These are phyloP conservation scores for Emmelina monodactyla DNA, from an alignment of 2,888 invertebrate species.

Conservation along the genomic window DNA sequence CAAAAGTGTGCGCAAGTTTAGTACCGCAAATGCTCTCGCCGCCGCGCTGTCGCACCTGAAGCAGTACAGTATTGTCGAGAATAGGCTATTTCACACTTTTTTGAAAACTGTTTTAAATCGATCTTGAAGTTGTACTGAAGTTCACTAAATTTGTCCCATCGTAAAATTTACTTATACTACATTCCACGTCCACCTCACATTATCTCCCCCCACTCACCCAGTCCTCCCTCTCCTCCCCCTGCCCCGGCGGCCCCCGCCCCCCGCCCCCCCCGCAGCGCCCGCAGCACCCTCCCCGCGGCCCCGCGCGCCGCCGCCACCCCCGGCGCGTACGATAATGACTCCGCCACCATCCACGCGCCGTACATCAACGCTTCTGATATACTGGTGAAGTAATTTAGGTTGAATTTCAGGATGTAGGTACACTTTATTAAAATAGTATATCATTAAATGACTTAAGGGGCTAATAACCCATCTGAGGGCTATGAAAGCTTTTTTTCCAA, in stretches of 20 bases:
- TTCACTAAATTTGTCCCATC: no score
- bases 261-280: slow-evolving; percentile 54
- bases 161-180: not conserved
- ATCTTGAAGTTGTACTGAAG: no score
- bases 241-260: slow-evolving; percentile 29
- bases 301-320: slow-evolving; percentile 75
- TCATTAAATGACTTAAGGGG: not conserved
- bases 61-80: no score
- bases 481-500: not conserved
- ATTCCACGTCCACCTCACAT: not conserved
- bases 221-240: slow-evolving; percentile 23
- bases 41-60: no score
- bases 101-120: no score
- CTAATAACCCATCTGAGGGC: not conserved
- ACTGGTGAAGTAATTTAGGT: slow-evolving; percentile 29
- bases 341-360: slow-evolving; percentile 82
- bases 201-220: slow-evolving; percentile 33
- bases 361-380: slow-evolving; percentile 80
- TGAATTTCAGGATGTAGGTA: not conserved
- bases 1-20: no score
- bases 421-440: not conserved
- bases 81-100: no score
- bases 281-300: slow-evolving; percentile 71
- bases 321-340: slow-evolving; percentile 79
- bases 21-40: no score